A percentile compares a stretch with the other conserved stretches of the same genome.
Evolutionary conservation across 92 coral and sea anemone species (phyloP).

Genomic region (Metridium senile): DNA sequence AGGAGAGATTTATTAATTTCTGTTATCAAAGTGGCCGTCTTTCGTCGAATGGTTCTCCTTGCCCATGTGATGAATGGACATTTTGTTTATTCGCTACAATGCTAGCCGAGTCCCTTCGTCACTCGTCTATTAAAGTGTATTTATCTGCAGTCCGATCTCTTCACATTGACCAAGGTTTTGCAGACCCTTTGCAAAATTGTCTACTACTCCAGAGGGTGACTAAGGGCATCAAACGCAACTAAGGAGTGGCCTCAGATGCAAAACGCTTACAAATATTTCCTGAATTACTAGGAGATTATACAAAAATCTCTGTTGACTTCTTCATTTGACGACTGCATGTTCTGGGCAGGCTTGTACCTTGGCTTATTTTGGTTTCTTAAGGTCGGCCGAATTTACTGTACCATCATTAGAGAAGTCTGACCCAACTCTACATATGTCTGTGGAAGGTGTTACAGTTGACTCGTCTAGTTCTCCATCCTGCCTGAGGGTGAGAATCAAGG

Average conservation of each 20-base stretch:
- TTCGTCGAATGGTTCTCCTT: conserved; percentile 22
- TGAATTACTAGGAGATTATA: background rate
- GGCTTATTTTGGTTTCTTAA: conserved; percentile 37
- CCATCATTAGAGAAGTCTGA: conserved; percentile 12
- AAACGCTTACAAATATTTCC: conserved; percentile 20
- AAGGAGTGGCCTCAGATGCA: conserved; percentile 4
- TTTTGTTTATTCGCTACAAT: conserved; percentile 43
- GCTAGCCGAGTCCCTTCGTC: conserved; percentile 39
- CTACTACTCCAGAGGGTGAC: conserved; percentile 9
- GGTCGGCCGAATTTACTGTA: no score
- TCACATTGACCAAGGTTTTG: conserved; percentile 36
- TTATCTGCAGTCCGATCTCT: conserved; percentile 42
- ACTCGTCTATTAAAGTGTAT: conserved; percentile 53
- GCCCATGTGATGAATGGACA: conserved; percentile 45
- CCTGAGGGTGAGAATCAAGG: conserved; percentile 7
- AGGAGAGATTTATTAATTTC: conserved; percentile 29
- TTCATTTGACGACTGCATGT: conserved; percentile 25
- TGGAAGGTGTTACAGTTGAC: background rate
- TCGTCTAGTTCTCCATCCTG: conserved; percentile 1
- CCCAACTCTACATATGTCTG: conserved; percentile 5
- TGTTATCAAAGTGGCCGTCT: no score
- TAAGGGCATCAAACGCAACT: conserved; percentile 5
- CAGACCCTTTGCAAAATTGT: conserved; percentile 10
- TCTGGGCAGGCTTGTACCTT: conserved; percentile 42
- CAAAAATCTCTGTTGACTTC: background rate